A percentile compares a stretch with the other conserved stretches of the same genome.
These are phyloP conservation scores for Agrilus biguttatus DNA, from an alignment of 2,888 invertebrate genomes.

Conservation along the genomic window DNA sequence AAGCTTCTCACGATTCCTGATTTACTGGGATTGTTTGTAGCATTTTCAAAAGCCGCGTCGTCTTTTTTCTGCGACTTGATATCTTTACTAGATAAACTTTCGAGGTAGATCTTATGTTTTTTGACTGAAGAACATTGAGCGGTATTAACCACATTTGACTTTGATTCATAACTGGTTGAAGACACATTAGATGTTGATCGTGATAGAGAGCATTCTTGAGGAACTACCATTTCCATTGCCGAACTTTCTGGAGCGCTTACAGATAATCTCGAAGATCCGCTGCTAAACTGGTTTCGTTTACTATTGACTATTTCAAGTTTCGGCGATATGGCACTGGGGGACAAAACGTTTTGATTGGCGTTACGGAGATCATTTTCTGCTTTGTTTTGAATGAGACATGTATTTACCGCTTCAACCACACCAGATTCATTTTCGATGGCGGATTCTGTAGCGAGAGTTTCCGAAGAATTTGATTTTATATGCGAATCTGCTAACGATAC, in stretches of 20 bases:
- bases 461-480: conserved; percentile 26
- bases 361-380: conserved; percentile 4
- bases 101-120: conserved; percentile 36
- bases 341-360: conserved; percentile 1
- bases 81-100: conserved; percentile 30
- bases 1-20: conserved; percentile 72
- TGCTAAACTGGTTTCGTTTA: conserved; percentile 5
- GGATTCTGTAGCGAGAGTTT: conserved; percentile 19
- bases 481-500: conserved; percentile 9
- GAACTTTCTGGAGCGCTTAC: conserved; percentile 49
- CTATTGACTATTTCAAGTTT: conserved; percentile 36
- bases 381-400: conserved; percentile 17
- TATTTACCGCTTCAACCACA: conserved; percentile 20
- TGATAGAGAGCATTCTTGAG: conserved; percentile 22
- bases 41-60: conserved; percentile 27
- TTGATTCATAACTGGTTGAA: conserved; percentile 23
- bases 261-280: conserved; percentile 35
- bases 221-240: conserved; percentile 23
- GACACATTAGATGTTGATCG: conserved; percentile 26
- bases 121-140: conserved; percentile 38
- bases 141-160: conserved; percentile 31
- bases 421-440: conserved; percentile 9
- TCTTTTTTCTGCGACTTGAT: conserved; percentile 23
- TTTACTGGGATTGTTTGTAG: conserved; percentile 20
- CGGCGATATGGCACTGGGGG: conserved; percentile 46